Percentiles rank a stretch among this genome's conserved stretches.
Evolutionary conservation across 2,797 vertebrate species (phyloP).

Genomic region (Lacerta bilineata): DNA sequence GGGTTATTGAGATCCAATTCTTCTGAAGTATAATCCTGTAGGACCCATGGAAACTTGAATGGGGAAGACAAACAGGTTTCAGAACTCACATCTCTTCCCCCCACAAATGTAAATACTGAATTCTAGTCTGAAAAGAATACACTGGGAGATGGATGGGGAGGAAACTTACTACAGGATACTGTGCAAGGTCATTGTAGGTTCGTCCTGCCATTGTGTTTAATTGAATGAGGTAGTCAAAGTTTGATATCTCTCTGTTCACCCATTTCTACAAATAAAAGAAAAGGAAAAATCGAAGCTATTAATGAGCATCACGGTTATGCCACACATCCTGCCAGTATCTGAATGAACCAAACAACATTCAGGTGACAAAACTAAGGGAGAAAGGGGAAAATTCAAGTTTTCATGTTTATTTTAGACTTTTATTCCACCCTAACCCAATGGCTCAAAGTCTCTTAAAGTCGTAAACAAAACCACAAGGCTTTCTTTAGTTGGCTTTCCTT

Average conservation of each 20-base stretch:
- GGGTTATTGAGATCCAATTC: conserved; percentile 94
- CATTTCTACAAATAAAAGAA: conserved; percentile 88
- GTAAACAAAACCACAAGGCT: neutral
- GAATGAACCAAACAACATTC: neutral
- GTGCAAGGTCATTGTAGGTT: conserved; percentile 96
- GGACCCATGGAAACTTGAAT: conserved; percentile 95
- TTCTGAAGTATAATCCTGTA: conserved; percentile 94
- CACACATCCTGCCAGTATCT: neutral
- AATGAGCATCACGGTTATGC: neutral
- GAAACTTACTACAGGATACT: conserved; percentile 94
- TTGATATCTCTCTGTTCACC: conserved; percentile 97
- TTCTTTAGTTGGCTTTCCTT: neutral
- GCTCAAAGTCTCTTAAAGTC: neutral
- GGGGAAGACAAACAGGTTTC: conserved; percentile 12
- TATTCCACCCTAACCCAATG: neutral
- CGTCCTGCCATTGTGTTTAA: conserved; percentile 97
- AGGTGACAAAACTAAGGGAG: neutral
- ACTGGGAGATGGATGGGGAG: neutral
- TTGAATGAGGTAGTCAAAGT: conserved; percentile 98
- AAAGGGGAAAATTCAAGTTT: neutral
- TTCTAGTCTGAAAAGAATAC: conserved; percentile 6
- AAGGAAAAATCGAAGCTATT: conserved; percentile 42
- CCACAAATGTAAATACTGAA: conserved; percentile 16
- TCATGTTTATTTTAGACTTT: neutral
- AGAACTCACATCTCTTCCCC: conserved; percentile 33